A percentile compares a stretch with the other conserved stretches of the same genome.
phyloP scores from a whole-genome alignment of 2,797 vertebrate genomes.

The Scarus forsteni region DNA sequence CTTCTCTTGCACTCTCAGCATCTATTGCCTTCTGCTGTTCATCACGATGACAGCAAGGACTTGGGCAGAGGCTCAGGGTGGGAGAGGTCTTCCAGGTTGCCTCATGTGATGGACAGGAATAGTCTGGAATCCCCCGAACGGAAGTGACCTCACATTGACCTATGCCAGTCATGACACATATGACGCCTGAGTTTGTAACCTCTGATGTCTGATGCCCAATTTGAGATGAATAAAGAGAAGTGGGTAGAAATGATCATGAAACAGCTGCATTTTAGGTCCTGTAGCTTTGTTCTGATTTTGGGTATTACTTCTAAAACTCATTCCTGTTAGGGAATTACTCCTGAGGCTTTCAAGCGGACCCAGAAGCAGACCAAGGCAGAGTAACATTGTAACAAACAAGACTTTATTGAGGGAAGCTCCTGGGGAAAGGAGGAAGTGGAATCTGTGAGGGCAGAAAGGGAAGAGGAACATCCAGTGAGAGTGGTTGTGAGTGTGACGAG shows the following conservation, averaged over 20 bases:
- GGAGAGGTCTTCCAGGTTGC: constrained; percentile 60
- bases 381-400: too few species aligned
- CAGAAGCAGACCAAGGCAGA: too few species aligned
- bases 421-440: too few species aligned
- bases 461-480: too few species aligned
- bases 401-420: too few species aligned
- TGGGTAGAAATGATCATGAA: constrained; percentile 11
- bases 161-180: constrained; percentile 57
- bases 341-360: too few species aligned
- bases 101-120: constrained; percentile 72
- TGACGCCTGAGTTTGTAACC: constrained; percentile 61
- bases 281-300: neutral
- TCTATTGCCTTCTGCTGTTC: constrained; percentile 67
- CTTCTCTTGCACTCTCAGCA: constrained; percentile 60
- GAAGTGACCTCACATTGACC: constrained; percentile 78
- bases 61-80: constrained; percentile 54
- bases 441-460: too few species aligned
- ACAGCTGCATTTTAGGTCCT: constrained; percentile 24
- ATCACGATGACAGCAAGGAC: constrained; percentile 75
- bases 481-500: too few species aligned
- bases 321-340: too few species aligned
- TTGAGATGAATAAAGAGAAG: constrained; percentile 29
- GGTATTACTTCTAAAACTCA: neutral
- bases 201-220: constrained; percentile 46
- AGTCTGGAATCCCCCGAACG: constrained; percentile 68